Conservation (phyloP, 2,797 vertebrate species). For the Lepilemur septentrionalis region DNA sequence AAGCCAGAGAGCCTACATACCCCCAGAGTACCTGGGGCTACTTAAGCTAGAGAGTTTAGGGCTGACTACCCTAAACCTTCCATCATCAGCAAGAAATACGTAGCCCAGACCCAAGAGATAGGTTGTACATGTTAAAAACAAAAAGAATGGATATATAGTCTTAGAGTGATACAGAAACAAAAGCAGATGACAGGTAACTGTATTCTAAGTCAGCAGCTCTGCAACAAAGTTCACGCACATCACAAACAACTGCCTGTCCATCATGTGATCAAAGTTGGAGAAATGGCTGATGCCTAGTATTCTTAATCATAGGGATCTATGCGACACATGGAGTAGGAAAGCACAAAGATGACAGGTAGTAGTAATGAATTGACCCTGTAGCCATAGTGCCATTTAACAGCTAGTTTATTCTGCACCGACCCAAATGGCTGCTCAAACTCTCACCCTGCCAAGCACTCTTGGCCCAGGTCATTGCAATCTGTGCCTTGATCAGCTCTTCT, state of each 20-base stretch:
- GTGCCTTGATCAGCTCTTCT: background rate
- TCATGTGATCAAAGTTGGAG: constrained; percentile 54
- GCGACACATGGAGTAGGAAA: constrained; percentile 28
- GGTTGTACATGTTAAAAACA: constrained; percentile 18
- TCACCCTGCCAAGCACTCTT: background rate
- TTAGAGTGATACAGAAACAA: constrained; percentile 56
- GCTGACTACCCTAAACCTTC: constrained; percentile 6
- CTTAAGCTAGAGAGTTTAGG: background rate
- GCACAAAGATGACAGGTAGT: constrained; percentile 40
- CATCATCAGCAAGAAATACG: constrained; percentile 2
- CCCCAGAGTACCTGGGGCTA: background rate
- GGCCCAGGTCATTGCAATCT: constrained; percentile 27
- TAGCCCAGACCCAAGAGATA: background rate
- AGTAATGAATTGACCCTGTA: constrained; percentile 33
- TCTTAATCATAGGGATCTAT: constrained; percentile 33
- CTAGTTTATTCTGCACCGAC: constrained; percentile 42
- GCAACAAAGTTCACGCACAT: constrained; percentile 28
- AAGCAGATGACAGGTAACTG: constrained; percentile 53
- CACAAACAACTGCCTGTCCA: constrained; percentile 52
- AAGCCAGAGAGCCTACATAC: background rate
- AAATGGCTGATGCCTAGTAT: constrained; percentile 46
- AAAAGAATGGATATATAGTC: background rate
- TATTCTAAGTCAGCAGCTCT: constrained; percentile 56
- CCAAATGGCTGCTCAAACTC: background rate
- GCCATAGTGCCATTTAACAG: constrained; percentile 19